phyloP scores from a whole-genome alignment of 2,888 invertebrate species.

The Sipha maydis region DNA sequence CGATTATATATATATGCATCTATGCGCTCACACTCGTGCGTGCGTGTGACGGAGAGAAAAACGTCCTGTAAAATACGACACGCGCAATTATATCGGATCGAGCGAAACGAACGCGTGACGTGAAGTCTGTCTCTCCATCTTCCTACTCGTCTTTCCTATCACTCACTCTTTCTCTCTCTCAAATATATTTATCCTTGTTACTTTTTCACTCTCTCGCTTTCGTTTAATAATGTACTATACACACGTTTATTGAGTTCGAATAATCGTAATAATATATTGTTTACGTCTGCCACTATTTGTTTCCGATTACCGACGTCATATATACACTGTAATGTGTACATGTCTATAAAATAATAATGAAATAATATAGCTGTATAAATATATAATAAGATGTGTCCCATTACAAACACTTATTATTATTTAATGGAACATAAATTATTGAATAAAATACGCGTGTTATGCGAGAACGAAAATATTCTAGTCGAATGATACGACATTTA shows the following conservation, averaged over 20 bases:
- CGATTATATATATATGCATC: neutral
- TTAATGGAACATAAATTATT: neutral
- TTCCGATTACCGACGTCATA: neutral
- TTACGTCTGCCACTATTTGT: neutral
- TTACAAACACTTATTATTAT: neutral
- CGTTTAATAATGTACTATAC: neutral
- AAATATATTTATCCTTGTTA: too few species aligned
- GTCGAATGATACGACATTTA: too few species aligned
- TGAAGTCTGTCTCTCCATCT: neutral
- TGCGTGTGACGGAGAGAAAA: neutral
- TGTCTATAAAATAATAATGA: neutral
- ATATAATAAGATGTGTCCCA: neutral
- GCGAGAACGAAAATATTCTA: too few species aligned
- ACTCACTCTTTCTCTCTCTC: too few species aligned
- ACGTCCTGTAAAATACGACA: neutral
- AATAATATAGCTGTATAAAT: neutral
- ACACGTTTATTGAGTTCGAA: neutral
- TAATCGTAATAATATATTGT: neutral
- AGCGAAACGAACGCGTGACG: neutral
- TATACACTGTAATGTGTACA: too few species aligned
- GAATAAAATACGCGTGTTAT: neutral
- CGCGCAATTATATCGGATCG: neutral
- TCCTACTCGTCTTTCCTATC: too few species aligned
- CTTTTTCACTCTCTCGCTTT: too few species aligned
- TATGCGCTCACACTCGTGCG: neutral